phyloP scores from a whole-genome alignment of 2,113 vertebrate species.

The Anarhynchus alexandrinus region DNA sequence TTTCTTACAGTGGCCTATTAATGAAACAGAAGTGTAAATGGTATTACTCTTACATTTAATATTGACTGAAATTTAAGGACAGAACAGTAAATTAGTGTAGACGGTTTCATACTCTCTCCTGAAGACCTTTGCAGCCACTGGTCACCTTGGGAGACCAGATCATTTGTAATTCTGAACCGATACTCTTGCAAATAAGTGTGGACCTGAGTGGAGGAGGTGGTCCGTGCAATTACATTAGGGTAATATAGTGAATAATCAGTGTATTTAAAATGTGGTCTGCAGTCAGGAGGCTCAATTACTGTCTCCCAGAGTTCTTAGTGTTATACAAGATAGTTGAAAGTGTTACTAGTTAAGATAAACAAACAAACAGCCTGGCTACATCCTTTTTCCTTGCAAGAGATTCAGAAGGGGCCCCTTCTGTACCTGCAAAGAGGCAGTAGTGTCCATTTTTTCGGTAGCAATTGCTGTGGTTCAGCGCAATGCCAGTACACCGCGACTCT shows the following conservation, averaged over 20 bases:
- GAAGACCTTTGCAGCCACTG: background rate
- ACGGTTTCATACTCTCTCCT: background rate
- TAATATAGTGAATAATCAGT: fast-evolving
- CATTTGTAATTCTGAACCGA: background rate
- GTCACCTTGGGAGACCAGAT: background rate
- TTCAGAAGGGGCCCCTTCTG: background rate
- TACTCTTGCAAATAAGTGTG: background rate
- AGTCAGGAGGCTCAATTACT: background rate
- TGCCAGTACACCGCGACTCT: background rate
- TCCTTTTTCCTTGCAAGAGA: background rate
- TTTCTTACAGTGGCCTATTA: background rate
- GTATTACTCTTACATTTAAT: fast-evolving
- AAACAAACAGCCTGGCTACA: background rate
- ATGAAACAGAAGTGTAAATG: background rate
- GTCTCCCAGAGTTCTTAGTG: background rate
- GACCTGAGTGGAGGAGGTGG: background rate
- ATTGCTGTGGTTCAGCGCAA: background rate
- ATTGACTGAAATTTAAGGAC: background rate
- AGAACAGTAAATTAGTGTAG: background rate
- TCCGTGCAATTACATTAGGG: background rate
- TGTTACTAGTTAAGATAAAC: fast-evolving
- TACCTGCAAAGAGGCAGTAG: background rate
- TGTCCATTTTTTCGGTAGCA: background rate
- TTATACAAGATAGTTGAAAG: fast-evolving
- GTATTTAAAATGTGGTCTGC: fast-evolving